phyloP scores from a whole-genome alignment of 2,113 vertebrate genomes.

The Neopipo cinnamomea region DNA sequence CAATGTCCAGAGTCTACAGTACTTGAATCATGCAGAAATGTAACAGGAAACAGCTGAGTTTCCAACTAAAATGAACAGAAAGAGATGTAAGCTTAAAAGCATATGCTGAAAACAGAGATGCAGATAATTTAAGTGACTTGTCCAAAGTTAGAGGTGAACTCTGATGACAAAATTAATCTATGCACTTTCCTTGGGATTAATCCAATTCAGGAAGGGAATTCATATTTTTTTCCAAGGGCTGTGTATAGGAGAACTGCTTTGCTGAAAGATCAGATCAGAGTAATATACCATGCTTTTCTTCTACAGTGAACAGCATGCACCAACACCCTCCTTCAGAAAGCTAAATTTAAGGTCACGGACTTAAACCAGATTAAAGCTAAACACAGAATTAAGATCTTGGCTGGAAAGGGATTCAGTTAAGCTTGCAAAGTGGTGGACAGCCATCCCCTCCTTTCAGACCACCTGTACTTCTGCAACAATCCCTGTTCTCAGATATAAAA shows the following conservation, averaged over 20 bases:
- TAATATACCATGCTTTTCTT: not conserved
- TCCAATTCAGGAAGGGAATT: not conserved
- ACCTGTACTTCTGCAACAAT: not conserved
- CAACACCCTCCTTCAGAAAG: not conserved
- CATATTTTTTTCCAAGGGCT: not conserved
- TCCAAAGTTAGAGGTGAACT: not conserved
- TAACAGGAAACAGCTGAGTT: not conserved
- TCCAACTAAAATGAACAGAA: not conserved
- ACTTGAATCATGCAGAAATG: not conserved
- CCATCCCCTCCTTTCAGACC: not conserved
- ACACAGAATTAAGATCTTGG: not conserved
- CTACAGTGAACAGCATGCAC: not conserved
- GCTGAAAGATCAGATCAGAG: not conserved
- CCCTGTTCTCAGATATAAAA: not conserved
- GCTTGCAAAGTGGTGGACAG: not conserved
- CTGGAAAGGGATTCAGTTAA: not conserved
- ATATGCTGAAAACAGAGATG: not conserved
- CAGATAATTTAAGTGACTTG: not conserved
- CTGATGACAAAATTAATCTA: not conserved
- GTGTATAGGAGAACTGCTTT: not conserved
- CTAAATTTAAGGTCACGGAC: not conserved
- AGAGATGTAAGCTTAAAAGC: not conserved
- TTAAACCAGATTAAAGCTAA: constrained; percentile 12
- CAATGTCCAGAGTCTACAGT: not conserved
- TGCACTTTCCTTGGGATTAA: not conserved